Conservation (phyloP, 1,140 invertebrate genomes). For the Sitobion miscanthi region DNA sequence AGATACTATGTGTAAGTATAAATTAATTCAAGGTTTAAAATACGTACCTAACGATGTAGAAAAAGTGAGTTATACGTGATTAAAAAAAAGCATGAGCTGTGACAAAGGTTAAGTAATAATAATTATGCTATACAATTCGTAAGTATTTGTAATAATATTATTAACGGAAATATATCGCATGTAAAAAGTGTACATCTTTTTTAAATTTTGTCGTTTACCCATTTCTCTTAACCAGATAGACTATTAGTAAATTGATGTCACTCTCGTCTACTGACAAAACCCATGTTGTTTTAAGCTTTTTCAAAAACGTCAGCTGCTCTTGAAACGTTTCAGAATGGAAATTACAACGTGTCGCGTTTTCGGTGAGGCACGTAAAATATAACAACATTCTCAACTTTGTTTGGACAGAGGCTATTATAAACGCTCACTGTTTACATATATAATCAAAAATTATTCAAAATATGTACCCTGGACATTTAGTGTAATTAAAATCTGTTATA, state of each 20-base stretch:
- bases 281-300: slow-evolving; percentile 35
- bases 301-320: slow-evolving; percentile 8
- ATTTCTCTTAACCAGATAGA: neutral
- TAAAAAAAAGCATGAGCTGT: neutral
- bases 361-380: neutral
- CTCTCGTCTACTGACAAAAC: neutral
- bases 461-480: neutral
- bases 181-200: too few species aligned
- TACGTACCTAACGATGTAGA: too few species aligned
- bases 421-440: neutral
- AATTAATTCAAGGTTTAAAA: too few species aligned
- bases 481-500: neutral
- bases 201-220: neutral
- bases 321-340: neutral
- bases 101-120: neutral
- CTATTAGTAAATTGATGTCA: neutral
- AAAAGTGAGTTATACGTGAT: too few species aligned
- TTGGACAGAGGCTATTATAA: slow-evolving; percentile 3
- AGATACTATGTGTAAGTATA: too few species aligned
- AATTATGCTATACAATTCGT: neutral
- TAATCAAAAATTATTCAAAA: slow-evolving; percentile 15
- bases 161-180: too few species aligned
- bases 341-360: neutral
- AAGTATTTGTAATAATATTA: too few species aligned
- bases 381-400: slow-evolving; percentile 21